Conservation (phyloP, 2,113 vertebrate species). For the Tyrannus savana region DNA sequence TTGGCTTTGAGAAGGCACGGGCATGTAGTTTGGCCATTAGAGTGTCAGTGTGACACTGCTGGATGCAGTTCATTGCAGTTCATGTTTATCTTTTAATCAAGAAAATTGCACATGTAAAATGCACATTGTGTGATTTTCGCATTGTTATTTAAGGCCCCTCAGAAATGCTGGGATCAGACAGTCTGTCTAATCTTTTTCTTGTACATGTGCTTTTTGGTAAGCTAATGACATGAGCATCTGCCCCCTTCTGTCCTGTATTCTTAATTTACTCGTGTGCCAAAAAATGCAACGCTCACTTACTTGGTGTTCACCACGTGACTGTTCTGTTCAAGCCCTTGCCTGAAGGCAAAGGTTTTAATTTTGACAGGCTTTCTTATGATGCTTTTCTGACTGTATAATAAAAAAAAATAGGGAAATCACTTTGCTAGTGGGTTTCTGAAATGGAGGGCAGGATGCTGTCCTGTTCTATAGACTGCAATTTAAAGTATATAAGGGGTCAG, state of each 20-base stretch:
- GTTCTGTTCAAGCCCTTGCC: background rate
- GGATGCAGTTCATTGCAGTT: background rate
- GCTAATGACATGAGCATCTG: background rate
- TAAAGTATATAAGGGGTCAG: background rate
- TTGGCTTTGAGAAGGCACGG: background rate
- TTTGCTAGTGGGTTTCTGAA: background rate
- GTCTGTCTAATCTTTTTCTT: background rate
- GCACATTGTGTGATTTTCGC: background rate
- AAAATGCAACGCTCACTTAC: background rate
- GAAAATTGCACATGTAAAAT: background rate
- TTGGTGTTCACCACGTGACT: background rate
- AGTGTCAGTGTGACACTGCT: background rate
- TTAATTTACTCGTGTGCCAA: background rate
- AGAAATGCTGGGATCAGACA: background rate
- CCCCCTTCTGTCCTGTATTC: background rate
- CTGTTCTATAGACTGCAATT: background rate
- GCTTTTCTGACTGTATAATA: background rate
- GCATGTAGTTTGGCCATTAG: background rate
- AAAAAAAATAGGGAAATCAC: background rate
- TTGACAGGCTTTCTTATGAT: background rate
- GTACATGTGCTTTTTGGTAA: background rate
- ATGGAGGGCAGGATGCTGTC: background rate
- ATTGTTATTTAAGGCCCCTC: background rate
- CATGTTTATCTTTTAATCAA: constrained; percentile 24
- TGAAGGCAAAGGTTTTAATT: background rate